Conservation (phyloP, 2,113 vertebrate species). For the Oophaga pumilio region DNA sequence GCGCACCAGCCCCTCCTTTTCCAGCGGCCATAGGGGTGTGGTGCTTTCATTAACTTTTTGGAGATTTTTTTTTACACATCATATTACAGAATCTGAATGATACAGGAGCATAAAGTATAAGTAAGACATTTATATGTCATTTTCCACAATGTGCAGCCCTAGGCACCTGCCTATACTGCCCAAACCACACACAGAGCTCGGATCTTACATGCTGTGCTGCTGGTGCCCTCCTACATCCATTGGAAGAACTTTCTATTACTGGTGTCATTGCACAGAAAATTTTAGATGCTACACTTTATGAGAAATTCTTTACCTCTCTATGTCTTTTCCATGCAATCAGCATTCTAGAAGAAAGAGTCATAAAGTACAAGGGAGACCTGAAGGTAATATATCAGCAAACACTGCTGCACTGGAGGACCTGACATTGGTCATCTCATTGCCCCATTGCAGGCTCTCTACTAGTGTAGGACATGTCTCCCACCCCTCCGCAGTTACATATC, state of each 20-base stretch:
- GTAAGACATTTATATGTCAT: neutral
- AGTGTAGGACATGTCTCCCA: neutral
- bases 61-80: neutral
- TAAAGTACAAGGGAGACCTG: neutral
- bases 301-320: neutral
- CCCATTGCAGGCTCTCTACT: neutral
- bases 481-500: neutral
- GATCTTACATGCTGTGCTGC: neutral
- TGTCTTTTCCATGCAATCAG: neutral
- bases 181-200: neutral
- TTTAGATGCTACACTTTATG: neutral
- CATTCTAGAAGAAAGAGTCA: neutral
- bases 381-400: neutral
- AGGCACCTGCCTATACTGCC: neutral
- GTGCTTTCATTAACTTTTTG: neutral
- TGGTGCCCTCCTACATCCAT: neutral
- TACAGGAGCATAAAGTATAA: neutral
- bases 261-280: neutral
- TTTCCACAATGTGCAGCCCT: neutral
- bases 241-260: neutral
- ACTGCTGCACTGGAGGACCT: neutral
- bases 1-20: neutral
- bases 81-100: neutral
- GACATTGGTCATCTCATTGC: neutral
- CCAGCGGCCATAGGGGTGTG: neutral